Conservation (phyloP, 2,888 invertebrate genomes). For the Prosapia bicincta region DNA sequence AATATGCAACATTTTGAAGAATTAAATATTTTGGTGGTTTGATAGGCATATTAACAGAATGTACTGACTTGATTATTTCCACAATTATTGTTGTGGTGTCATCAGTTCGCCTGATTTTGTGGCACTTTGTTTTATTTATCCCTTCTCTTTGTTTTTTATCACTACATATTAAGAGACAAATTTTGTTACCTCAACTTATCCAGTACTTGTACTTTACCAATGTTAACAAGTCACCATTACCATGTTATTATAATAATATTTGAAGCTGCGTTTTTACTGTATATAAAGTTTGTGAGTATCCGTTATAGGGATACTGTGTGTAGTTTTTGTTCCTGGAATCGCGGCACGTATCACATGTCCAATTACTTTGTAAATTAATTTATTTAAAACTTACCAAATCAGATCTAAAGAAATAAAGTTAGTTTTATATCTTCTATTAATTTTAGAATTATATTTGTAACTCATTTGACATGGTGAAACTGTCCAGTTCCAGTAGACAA, state of each 20-base stretch:
- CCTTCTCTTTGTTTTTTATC: constrained; percentile 36
- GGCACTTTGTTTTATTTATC: constrained; percentile 31
- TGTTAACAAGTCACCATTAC: constrained; percentile 38
- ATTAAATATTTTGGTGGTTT: background rate
- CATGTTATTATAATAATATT: constrained; percentile 31
- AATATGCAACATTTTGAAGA: background rate
- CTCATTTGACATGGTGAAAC: constrained; percentile 19
- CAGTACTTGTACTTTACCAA: constrained; percentile 37
- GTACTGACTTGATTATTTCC: background rate
- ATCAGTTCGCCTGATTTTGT: constrained; percentile 13
- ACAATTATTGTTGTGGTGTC: background rate
- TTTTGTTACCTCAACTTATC: constrained; percentile 39
- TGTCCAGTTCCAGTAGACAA: constrained; percentile 30
- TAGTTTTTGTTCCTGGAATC: constrained; percentile 30
- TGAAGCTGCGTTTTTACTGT: constrained; percentile 21
- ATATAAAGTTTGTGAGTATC: constrained; percentile 26
- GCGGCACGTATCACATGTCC: background rate
- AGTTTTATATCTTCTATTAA: background rate
- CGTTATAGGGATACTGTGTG: constrained; percentile 28
- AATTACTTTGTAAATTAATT: background rate
- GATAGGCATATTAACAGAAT: background rate
- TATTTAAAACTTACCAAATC: background rate
- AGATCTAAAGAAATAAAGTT: background rate
- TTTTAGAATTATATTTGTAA: background rate
- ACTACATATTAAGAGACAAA: constrained; percentile 36